Base-by-base conservation (phyloP, 2,888 invertebrate species). In the Lamellibrachia columna region DNA sequence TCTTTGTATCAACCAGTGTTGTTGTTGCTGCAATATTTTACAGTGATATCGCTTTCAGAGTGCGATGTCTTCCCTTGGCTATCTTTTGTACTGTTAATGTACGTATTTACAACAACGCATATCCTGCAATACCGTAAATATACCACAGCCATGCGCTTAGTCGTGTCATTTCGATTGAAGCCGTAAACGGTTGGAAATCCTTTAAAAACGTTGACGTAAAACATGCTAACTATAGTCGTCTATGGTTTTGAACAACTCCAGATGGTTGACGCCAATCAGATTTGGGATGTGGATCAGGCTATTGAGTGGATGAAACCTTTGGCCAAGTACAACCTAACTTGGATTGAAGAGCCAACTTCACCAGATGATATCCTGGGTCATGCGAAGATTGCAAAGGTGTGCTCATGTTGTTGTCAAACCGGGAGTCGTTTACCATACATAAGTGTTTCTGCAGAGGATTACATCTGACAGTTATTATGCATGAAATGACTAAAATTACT, bases 261-360 rank as follows among this genome's bases (percentile, higher is more conserved):
- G 98, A 95, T 96, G 94, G 95, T 95, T 75, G 96, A 96, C 94
- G 96, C 96, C 90, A 96, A 96, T 93, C 96, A 96, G 94, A 94
- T 95, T 1, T 99, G 99, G 98, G 98, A 98, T 95, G 98, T 98
- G 4, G 97, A 97, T 93, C 97, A 98, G 96, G 98, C 99, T 0
- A 98, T 99, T 93, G 97, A 97, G 15, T 98, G 98, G 98, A 98
- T 98, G 98, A 98, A 97, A 96, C 96, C 97, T 92, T 96, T 99
- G 93, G 97, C 98, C 1, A 97, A 97, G 90, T 98, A 98, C 95
- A 98, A 98, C 94, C 97, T 98, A 3, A 96, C 98, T 92, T 99
- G 98, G 98, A 98, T 99, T 93, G 99, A 99, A 96, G 99, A 99
- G 95, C 99, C 99, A 0, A 99, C 99, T 0, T 98, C 98, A 3